These are phyloP conservation scores for Rhopalosiphum padi DNA, from an alignment of 1,140 invertebrate species.

Conservation along the genomic window DNA sequence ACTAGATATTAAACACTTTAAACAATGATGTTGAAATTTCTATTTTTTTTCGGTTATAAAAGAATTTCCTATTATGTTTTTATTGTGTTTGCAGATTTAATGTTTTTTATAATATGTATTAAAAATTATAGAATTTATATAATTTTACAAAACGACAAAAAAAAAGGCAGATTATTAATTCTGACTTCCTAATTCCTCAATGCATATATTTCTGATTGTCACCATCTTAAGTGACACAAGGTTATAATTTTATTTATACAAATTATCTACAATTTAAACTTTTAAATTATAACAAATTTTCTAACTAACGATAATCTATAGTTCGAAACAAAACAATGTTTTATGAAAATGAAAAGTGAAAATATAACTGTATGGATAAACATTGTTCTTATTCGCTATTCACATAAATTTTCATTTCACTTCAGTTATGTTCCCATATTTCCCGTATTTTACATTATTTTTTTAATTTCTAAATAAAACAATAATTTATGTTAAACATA, in stretches of 20 bases:
- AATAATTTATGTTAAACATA: conserved; percentile 12
- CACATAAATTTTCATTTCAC: neutral
- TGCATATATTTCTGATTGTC: no score
- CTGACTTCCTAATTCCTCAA: no score
- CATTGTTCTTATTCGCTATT: neutral
- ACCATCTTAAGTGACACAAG: no score
- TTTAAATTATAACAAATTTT: neutral
- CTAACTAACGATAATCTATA: neutral
- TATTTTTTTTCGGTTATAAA: no score
- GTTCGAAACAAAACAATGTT: neutral
- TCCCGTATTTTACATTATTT: neutral
- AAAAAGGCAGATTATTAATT: no score
- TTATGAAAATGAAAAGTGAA: neutral
- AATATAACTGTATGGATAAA: neutral
- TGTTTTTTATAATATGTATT: no score
- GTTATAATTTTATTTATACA: neutral
- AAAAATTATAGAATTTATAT: no score
- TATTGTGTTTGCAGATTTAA: no score
- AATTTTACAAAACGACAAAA: no score
- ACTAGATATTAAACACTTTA: no score
- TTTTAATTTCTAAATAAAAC: conserved; percentile 15
- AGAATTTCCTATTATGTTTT: no score
- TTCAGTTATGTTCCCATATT: neutral
- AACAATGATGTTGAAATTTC: no score
- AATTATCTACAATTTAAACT: neutral